A percentile compares a stretch with the other conserved stretches of the same genome.
Conservation (phyloP, 2,113 vertebrate species). For the Misgurnus anguillicaudatus region DNA sequence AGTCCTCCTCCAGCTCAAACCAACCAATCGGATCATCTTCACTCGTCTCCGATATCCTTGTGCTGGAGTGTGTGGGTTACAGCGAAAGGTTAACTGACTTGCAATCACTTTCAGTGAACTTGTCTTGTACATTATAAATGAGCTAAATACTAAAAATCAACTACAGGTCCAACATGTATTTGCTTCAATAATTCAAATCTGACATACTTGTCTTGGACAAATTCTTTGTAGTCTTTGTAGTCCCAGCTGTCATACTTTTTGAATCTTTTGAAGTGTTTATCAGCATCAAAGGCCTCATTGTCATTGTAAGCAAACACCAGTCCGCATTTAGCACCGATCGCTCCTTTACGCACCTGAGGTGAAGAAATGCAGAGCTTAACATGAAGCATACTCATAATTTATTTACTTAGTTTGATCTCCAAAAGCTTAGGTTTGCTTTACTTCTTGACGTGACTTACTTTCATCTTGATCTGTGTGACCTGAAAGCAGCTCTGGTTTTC, state of each 20-base stretch:
- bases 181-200: neutral
- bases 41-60: constrained; percentile 64
- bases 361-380: neutral
- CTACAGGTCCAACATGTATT: neutral
- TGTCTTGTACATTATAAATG: neutral
- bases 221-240: constrained; percentile 86
- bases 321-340: constrained; percentile 94
- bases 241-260: constrained; percentile 88
- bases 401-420: no score
- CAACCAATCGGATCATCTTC: constrained; percentile 93
- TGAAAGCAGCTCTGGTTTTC: constrained; percentile 90
- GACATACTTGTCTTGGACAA: constrained; percentile 85
- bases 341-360: constrained; percentile 87
- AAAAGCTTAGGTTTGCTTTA: neutral
- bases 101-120: neutral
- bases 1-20: constrained; percentile 96
- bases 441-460: constrained; percentile 73
- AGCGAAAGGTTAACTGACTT: constrained; percentile 18
- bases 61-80: constrained; percentile 51
- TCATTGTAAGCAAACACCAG: constrained; percentile 90
- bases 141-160: neutral
- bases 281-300: constrained; percentile 83
- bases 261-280: constrained; percentile 91
- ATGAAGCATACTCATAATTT: neutral
- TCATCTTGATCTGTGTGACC: constrained; percentile 93